These are phyloP conservation scores for Melinaea marsaeus DNA, from an alignment of 2,888 invertebrate genomes.

Conservation along the genomic window DNA sequence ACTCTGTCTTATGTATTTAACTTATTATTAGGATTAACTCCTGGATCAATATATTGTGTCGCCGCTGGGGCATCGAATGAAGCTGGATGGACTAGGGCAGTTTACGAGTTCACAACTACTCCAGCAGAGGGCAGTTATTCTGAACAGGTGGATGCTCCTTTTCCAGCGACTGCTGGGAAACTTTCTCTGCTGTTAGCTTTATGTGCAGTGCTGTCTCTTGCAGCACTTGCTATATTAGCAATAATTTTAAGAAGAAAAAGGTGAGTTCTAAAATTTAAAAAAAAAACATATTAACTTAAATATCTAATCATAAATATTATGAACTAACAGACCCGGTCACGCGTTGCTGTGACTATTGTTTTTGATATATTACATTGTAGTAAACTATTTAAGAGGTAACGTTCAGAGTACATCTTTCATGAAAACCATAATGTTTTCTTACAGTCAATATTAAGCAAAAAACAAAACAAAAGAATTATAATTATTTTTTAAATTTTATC, in stretches of 20 bases:
- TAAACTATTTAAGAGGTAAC: too few relatives aligned
- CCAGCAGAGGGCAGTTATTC: constrained; percentile 74
- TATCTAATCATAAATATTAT: too few relatives aligned
- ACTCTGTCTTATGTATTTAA: background rate
- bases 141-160: constrained; percentile 68
- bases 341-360: too few relatives aligned
- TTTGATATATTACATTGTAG: too few relatives aligned
- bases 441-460: too few relatives aligned
- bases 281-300: too few relatives aligned
- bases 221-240: constrained; percentile 77
- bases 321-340: too few relatives aligned
- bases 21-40: constrained; percentile 59
- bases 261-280: constrained; percentile 39
- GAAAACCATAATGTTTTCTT: too few relatives aligned
- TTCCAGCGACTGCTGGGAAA: constrained; percentile 69
- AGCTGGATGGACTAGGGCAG: constrained; percentile 79
- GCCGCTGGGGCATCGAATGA: constrained; percentile 80
- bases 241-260: constrained; percentile 76
- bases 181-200: constrained; percentile 70
- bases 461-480: too few relatives aligned
- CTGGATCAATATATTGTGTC: constrained; percentile 79
- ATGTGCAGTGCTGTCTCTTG: constrained; percentile 76
- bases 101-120: constrained; percentile 79
- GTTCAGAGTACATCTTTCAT: too few relatives aligned
- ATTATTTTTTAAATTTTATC: too few relatives aligned